Conservation (phyloP, 1,140 invertebrate species). For the Anastrepha obliqua region DNA sequence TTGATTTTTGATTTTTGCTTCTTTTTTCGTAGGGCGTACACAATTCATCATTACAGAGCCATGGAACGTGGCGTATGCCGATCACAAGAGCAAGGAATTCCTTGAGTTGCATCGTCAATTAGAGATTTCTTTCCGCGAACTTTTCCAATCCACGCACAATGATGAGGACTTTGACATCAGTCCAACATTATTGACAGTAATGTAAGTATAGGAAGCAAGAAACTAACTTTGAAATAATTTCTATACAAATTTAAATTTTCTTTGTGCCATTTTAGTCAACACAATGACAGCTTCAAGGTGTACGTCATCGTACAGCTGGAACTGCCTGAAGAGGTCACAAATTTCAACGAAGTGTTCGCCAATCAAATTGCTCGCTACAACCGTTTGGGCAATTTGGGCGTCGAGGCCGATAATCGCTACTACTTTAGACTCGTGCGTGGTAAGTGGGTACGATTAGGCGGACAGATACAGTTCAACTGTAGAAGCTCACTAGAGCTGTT, state of each 20-base stretch:
- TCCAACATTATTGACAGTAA: constrained; percentile 59
- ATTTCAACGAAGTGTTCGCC: constrained; percentile 61
- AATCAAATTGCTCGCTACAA: constrained; percentile 60
- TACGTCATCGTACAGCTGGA: constrained; percentile 63
- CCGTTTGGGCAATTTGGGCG: constrained; percentile 60
- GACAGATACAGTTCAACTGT: neutral
- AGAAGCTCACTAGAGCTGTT: neutral
- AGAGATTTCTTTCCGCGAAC: constrained; percentile 56
- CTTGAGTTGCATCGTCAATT: constrained; percentile 59
- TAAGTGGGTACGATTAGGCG: constrained; percentile 59
- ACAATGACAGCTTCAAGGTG: constrained; percentile 62
- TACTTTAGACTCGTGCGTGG: constrained; percentile 61
- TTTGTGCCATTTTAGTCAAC: constrained; percentile 58
- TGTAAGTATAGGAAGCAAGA: constrained; percentile 59
- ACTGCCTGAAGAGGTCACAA: constrained; percentile 59
- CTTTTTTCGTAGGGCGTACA: constrained; percentile 41
- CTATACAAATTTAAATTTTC: neutral
- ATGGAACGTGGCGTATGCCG: constrained; percentile 55
- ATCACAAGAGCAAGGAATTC: constrained; percentile 57
- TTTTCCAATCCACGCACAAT: constrained; percentile 61
- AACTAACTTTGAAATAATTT: no score
- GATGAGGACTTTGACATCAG: constrained; percentile 63
- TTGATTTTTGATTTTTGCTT: neutral
- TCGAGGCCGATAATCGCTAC: constrained; percentile 59
- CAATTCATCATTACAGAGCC: constrained; percentile 62